Percentiles rank a stretch among this genome's conserved stretches.
Conservation (phyloP, 2,797 vertebrate species). For the Gambelia wislizenii region DNA sequence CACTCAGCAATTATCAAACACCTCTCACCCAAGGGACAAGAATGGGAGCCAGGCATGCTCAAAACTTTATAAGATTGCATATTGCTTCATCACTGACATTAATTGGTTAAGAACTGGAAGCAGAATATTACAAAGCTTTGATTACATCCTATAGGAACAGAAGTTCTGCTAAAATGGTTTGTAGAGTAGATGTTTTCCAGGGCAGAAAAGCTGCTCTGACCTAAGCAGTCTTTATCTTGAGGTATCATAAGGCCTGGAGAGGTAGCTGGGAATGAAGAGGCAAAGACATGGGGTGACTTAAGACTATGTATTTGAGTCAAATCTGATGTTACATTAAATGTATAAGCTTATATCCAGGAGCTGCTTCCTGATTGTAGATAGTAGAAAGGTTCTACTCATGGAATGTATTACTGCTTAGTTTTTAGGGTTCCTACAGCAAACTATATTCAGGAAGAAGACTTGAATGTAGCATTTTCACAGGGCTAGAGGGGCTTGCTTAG, state of each 20-base stretch:
- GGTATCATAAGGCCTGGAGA: neutral
- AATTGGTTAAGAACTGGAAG: slow-evolving; percentile 52
- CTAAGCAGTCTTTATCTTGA: neutral
- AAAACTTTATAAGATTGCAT: slow-evolving; percentile 53
- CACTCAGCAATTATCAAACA: slow-evolving; percentile 57
- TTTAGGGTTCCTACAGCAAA: too few species aligned
- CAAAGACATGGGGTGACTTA: neutral
- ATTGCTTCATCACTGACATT: slow-evolving; percentile 55
- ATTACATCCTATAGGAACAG: neutral
- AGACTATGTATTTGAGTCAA: neutral
- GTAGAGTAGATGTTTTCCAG: neutral
- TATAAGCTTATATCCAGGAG: too few species aligned
- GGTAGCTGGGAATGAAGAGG: neutral
- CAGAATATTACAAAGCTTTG: slow-evolving; percentile 18
- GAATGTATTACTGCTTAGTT: too few species aligned
- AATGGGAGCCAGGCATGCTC: slow-evolving; percentile 41
- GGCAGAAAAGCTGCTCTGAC: neutral
- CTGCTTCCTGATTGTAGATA: too few species aligned
- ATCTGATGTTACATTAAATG: neutral
- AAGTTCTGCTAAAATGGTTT: neutral
- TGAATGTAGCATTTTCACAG: too few species aligned
- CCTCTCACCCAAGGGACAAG: slow-evolving; percentile 58
- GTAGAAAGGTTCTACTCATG: too few species aligned
- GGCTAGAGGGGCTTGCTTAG: too few species aligned
- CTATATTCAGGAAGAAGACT: too few species aligned